Conservation (phyloP, 2,797 vertebrate genomes). For the Darevskia nairensis region DNA sequence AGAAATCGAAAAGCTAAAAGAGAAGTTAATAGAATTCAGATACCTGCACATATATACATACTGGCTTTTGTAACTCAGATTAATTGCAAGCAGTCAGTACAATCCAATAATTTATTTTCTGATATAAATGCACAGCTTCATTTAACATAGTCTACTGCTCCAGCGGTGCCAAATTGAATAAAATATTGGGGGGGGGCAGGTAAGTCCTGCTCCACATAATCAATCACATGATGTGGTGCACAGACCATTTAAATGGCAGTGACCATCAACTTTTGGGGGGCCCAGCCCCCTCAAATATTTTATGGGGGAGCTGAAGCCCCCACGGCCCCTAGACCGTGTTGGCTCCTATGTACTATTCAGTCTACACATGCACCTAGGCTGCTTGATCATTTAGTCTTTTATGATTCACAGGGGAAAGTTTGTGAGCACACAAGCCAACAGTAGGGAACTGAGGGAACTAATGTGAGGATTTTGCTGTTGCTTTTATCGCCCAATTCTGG, state of each 20-base stretch:
- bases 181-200: no score
- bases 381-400: neutral
- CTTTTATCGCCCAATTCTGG: neutral
- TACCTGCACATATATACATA: neutral
- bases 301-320: no score
- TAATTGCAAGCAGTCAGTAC: neutral
- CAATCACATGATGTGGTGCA: no score
- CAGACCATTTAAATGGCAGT: no score
- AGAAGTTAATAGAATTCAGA: neutral
- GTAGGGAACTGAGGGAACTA: neutral
- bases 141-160: neutral
- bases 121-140: neutral
- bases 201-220: no score
- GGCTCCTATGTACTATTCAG: neutral
- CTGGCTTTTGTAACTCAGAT: neutral
- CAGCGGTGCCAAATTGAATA: no score
- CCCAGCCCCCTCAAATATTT: no score
- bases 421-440: neutral
- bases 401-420: neutral
- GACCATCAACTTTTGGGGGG: no score
- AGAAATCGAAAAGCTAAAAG: neutral
- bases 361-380: neutral
- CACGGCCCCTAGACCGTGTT: no score
- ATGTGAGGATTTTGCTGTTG: neutral
- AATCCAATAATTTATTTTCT: neutral